These are phyloP conservation scores for Timema podura DNA, from an alignment of 2,888 invertebrate genomes.

Conservation along the genomic window DNA sequence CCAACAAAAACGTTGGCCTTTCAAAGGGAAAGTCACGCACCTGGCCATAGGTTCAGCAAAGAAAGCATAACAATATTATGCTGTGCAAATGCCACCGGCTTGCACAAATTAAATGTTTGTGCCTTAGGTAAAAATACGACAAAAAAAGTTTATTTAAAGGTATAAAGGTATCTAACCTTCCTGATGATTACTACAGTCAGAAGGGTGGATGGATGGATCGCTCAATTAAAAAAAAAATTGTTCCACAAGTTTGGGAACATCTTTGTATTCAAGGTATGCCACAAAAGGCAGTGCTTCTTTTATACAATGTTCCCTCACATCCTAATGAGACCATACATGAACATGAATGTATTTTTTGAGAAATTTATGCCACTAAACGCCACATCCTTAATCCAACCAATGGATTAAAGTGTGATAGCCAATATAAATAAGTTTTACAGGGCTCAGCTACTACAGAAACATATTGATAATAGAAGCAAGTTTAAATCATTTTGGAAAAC, in stretches of 20 bases:
- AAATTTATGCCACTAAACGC: neutral
- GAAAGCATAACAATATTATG: neutral
- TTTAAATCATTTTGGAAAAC: no score
- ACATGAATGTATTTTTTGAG: neutral
- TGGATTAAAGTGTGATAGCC: neutral
- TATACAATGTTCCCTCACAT: neutral
- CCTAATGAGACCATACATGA: neutral
- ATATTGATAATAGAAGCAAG: no score
- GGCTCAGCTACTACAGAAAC: no score
- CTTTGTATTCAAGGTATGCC: neutral
- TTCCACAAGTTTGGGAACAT: neutral
- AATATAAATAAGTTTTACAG: neutral
- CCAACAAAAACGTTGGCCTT: neutral
- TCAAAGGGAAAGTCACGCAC: neutral
- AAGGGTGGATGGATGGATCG: neutral
- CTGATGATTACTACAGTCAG: neutral
- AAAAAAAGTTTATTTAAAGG: neutral
- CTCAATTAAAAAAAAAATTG: neutral
- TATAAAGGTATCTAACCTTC: neutral
- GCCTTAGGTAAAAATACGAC: neutral
- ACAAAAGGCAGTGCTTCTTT: constrained; percentile 1
- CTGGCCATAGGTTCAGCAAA: constrained; percentile 4
- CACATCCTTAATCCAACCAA: neutral
- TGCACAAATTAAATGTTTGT: neutral
- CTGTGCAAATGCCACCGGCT: neutral